A percentile compares a stretch with the other conserved stretches of the same genome.
phyloP scores from a whole-genome alignment of 1,140 invertebrate genomes.

The Trachymyrmex septentrionalis region DNA sequence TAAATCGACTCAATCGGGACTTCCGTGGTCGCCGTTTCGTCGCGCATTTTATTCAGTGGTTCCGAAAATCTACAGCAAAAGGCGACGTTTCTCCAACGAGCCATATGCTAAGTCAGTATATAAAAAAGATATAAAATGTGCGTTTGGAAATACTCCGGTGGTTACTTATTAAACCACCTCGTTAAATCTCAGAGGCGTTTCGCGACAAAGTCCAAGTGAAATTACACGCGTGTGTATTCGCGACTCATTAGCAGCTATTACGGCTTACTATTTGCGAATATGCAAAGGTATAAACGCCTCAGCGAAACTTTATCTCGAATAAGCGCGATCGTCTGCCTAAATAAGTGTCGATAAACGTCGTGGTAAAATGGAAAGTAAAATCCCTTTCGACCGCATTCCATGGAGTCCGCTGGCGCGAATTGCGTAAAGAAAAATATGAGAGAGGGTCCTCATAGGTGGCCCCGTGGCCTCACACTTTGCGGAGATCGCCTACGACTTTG shows the following conservation, averaged over 20 bases:
- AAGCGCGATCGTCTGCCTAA: slow-evolving; percentile 71
- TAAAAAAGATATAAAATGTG: slow-evolving; percentile 42
- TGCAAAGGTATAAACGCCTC: slow-evolving; percentile 63
- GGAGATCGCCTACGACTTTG: slow-evolving; percentile 71
- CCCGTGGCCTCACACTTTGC: slow-evolving; percentile 73
- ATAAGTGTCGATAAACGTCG: slow-evolving; percentile 77
- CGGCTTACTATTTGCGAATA: slow-evolving; percentile 49
- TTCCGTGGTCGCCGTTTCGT: background rate
- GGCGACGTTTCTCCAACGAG: background rate
- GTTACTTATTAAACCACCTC: slow-evolving; percentile 45
- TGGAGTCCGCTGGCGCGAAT: slow-evolving; percentile 65
- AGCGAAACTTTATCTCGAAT: slow-evolving; percentile 29
- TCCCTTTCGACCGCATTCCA: slow-evolving; percentile 74
- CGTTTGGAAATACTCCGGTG: background rate
- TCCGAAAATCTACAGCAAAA: background rate
- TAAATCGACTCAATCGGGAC: background rate
- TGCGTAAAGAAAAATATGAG: slow-evolving; percentile 71
- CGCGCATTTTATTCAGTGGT: slow-evolving; percentile 5
- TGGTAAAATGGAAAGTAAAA: slow-evolving; percentile 77
- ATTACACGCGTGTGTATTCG: background rate
- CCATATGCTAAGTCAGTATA: background rate
- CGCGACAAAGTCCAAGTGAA: background rate
- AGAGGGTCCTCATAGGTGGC: slow-evolving; percentile 74
- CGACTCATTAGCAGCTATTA: slow-evolving; percentile 26
- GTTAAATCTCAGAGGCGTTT: slow-evolving; percentile 23